phyloP scores from a whole-genome alignment of 2,888 invertebrate genomes.

The Xanthorhoe designata region DNA sequence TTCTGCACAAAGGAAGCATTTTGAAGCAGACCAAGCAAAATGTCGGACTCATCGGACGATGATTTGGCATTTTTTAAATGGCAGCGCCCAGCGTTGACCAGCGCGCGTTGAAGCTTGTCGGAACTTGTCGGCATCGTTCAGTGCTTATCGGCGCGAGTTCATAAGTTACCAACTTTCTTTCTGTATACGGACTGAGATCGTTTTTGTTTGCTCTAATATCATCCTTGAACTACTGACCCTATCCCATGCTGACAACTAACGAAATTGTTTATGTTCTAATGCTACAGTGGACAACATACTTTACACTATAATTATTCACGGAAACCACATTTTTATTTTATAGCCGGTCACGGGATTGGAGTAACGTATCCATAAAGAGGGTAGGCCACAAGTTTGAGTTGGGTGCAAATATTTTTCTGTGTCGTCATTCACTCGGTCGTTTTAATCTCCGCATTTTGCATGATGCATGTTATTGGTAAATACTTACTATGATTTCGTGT shows the following conservation, averaged over 20 bases:
- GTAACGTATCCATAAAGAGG: slow-evolving; percentile 47
- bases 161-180: too few species aligned
- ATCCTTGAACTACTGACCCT: too few species aligned
- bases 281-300: neutral
- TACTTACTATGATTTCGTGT: slow-evolving; percentile 3
- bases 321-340: slow-evolving; percentile 11
- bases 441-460: slow-evolving; percentile 9
- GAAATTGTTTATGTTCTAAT: neutral
- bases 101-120: too few species aligned
- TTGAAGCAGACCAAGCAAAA: too few species aligned
- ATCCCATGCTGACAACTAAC: neutral
- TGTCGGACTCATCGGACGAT: too few species aligned
- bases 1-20: too few species aligned
- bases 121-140: too few species aligned
- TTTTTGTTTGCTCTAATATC: too few species aligned
- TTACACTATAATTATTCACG: slow-evolving; percentile 17
- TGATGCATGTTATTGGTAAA: neutral
- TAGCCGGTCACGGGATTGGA: slow-evolving; percentile 39
- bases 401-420: slow-evolving; percentile 40
- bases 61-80: too few species aligned
- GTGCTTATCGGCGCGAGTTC: too few species aligned
- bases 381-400: slow-evolving; percentile 18
- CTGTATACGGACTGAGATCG: too few species aligned
- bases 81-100: too few species aligned
- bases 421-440: slow-evolving; percentile 20